phyloP scores from a whole-genome alignment of 2,888 invertebrate species.

The Campoletis raptor region DNA sequence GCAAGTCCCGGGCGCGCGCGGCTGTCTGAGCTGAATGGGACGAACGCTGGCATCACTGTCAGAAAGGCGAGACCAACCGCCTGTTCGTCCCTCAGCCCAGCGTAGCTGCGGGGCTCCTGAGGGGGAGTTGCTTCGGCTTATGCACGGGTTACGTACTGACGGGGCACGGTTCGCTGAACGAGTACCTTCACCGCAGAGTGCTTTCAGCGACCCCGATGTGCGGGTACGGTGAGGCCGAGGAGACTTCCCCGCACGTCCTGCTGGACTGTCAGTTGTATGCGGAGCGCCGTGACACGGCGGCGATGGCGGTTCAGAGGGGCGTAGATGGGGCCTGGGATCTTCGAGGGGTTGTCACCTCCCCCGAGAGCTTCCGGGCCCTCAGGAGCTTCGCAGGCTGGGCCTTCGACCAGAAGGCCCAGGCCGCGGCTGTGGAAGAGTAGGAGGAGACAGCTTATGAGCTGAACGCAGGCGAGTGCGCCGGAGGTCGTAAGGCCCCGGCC shows the following conservation, averaged over 20 bases:
- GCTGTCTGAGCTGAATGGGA: conserved; percentile 17
- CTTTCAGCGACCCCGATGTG: not conserved
- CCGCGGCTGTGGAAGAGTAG: not conserved
- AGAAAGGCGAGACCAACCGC: not conserved
- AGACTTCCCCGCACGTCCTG: conserved; percentile 7
- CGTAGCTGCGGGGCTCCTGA: not conserved
- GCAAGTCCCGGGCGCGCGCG: conserved; percentile 1
- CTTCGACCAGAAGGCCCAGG: not conserved
- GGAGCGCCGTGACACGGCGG: not conserved
- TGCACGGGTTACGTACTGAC: not conserved
- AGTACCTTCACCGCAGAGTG: not conserved
- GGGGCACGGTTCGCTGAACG: conserved; percentile 7
- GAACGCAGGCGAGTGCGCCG: too few species aligned
- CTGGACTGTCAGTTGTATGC: conserved; percentile 7
- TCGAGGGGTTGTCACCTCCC: not conserved
- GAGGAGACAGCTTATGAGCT: too few species aligned
- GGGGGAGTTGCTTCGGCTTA: conserved; percentile 1
- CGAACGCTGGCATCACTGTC: not conserved
- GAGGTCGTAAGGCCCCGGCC: too few species aligned
- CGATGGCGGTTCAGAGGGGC: not conserved
- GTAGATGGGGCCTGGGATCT: not conserved
- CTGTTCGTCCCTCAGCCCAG: conserved; percentile 1
- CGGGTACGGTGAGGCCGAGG: not conserved
- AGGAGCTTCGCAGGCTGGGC: conserved; percentile 1
- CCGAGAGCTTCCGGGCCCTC: conserved; percentile 22